Base-by-base conservation (phyloP, 2,888 invertebrate genomes). In the Bimastos eiseni region DNA sequence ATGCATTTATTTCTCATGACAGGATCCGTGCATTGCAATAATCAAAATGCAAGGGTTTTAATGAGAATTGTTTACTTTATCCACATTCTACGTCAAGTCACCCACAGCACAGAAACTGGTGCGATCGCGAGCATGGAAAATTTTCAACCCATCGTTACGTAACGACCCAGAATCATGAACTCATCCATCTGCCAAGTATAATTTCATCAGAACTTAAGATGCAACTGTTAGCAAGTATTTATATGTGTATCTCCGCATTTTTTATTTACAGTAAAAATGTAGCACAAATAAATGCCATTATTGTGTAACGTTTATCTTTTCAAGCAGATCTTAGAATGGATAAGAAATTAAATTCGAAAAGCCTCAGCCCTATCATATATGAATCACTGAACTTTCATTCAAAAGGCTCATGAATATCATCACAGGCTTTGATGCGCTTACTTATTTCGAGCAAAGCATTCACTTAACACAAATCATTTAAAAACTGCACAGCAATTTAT, bases 331-430 rank as follows among this genome's bases (percentile, higher is more conserved):
- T 70, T 70, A 15, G 13, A 17, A n/a, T 3, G 1, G n/a, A 13
- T 70, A 6, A 70, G n/a, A 11, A 5, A 70, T 70, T 2, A 70
- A 70, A 70, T n/a, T n/a, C 8, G 70, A n/a, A 70, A 37, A 86
- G 86, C 86, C 86, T 86, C 86, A 86, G 86, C 17, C 86, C 86
- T 86, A 86, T 86, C 86, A 86, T 86, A 36, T 86, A 86, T 86
- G 17, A 86, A 86, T 86, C 86, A 86, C 19, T 36, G 34, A 86
- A 36, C n/a, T 70, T 86, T 86, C 86, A 34, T 34, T 86, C n/a
- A 36, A 36, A 86, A 86, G 86, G 86, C 86, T 86, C 86, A 34
- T 36, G 37, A 37, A 17, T 36, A 86, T 86, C 86, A 86, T 86
- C 86, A 86, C 34, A 11, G 86, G 86, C 86, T 86, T 36, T 36